Evolutionary conservation across 2,797 vertebrate genomes (phyloP).

Genomic region (Echeneis naucrates): DNA sequence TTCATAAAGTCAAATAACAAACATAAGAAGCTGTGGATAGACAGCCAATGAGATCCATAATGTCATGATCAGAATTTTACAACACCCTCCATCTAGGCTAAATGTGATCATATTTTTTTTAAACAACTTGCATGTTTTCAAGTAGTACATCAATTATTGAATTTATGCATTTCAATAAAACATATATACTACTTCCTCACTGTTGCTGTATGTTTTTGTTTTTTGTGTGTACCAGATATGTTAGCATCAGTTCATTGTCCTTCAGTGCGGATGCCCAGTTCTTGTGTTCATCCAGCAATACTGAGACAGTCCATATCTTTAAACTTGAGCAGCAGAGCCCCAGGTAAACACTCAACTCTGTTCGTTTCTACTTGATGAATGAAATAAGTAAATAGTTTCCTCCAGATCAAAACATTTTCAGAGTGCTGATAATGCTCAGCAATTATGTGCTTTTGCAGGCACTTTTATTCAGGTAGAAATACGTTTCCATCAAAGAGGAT

Average conservation of each 20-base stretch:
- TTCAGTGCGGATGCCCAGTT: constrained; percentile 95
- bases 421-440: not conserved
- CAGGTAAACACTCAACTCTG: constrained; percentile 62
- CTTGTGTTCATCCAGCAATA: constrained; percentile 96
- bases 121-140: not conserved
- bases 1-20: constrained; percentile 2
- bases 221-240: constrained; percentile 84
- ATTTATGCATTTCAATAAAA: not conserved
- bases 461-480: constrained; percentile 8
- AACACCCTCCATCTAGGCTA: constrained; percentile 5
- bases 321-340: constrained; percentile 91
- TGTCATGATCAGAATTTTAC: not conserved
- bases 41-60: not conserved
- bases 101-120: constrained; percentile 2
- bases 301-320: constrained; percentile 95
- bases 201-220: constrained; percentile 1
- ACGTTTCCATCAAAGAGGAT: not conserved
- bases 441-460: not conserved
- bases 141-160: not conserved
- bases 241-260: constrained; percentile 93
- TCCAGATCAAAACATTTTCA: not conserved
- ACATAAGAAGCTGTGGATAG: not conserved
- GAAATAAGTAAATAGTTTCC: not conserved
- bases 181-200: not conserved
- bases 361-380: not conserved